Percentiles rank a stretch among this genome's conserved stretches.
Conservation (phyloP, 2,113 vertebrate species). For the Hippocampus barbouri region DNA sequence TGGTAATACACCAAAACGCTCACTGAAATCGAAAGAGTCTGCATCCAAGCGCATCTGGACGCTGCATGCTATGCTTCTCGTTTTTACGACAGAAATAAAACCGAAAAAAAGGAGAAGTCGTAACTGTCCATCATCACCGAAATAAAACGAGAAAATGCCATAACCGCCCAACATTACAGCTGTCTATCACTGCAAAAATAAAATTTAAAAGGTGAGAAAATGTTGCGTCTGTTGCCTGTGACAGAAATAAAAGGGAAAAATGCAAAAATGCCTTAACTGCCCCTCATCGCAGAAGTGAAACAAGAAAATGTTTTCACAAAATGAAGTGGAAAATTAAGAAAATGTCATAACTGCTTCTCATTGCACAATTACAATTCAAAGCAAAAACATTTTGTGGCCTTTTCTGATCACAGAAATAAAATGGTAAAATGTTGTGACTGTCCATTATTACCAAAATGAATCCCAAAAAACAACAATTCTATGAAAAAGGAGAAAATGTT, state of each 20-base stretch:
- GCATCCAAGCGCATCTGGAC: not conserved
- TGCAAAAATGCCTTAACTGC: not conserved
- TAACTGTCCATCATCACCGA: not conserved
- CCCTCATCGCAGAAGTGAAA: no score
- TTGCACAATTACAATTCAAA: no score
- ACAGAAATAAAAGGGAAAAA: not conserved
- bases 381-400: no score
- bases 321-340: no score
- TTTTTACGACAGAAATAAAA: not conserved
- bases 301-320: no score
- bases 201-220: not conserved
- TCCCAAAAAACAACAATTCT: no score
- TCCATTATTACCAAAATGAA: not conserved
- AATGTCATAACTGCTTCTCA: no score
- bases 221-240: not conserved
- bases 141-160: not conserved
- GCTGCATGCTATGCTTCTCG: not conserved
- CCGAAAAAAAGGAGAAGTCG: not conserved
- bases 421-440: not conserved
- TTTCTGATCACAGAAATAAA: not conserved
- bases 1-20: not conserved
- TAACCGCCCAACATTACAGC: not conserved
- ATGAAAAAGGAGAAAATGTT: not conserved
- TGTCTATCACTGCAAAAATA: not conserved
- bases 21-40: not conserved